Conservation (phyloP, 2,888 invertebrate genomes). For the Eilema griseolum region DNA sequence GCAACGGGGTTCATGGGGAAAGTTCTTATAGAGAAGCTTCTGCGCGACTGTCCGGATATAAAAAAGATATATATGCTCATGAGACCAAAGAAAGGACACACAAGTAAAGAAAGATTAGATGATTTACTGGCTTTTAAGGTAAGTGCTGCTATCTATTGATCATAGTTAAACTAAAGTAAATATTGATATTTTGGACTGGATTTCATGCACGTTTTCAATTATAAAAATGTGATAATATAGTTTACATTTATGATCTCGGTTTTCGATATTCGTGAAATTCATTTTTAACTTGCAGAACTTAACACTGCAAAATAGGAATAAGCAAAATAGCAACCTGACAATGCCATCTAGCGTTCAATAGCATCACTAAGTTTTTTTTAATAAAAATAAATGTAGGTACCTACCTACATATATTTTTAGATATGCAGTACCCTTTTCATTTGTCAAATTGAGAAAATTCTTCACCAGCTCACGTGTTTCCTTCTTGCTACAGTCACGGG, state of each 20-base stretch:
- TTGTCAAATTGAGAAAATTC: no score
- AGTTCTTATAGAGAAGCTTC: slow-evolving; percentile 92
- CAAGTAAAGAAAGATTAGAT: slow-evolving; percentile 88
- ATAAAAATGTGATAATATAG: not conserved
- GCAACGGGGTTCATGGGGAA: slow-evolving; percentile 95
- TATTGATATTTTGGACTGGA: not conserved
- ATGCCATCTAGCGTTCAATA: slow-evolving; percentile 3
- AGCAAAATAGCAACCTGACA: not conserved
- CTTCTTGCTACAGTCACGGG: no score
- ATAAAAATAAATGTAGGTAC: no score
- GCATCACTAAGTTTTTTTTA: not conserved
- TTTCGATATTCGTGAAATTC: not conserved
- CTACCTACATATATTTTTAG: no score
- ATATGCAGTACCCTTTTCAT: no score
- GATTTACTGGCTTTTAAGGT: slow-evolving; percentile 84
- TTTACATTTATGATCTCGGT: not conserved
- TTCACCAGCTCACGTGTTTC: no score
- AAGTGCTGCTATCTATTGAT: slow-evolving; percentile 62
- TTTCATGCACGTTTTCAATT: not conserved
- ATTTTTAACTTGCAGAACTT: no score
- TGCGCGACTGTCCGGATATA: slow-evolving; percentile 90
- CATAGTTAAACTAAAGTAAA: slow-evolving; percentile 26
- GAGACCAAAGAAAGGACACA: slow-evolving; percentile 90
- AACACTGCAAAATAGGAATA: not conserved
- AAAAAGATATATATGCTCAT: slow-evolving; percentile 90